phyloP scores from a whole-genome alignment of 2,113 vertebrate species.

The Pachycephala philippinensis region DNA sequence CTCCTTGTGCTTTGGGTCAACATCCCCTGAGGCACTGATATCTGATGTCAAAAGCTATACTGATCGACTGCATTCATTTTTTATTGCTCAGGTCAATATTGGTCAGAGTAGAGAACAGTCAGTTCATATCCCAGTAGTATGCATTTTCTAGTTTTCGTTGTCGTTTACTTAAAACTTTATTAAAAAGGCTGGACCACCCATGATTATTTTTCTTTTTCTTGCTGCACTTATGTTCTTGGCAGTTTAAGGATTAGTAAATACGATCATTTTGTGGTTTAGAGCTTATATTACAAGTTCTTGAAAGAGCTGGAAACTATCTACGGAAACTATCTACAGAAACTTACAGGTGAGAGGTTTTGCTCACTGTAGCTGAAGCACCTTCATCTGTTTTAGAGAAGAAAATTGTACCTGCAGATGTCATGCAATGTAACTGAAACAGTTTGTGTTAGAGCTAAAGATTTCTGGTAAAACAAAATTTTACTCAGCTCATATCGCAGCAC shows the following conservation, averaged over 20 bases:
- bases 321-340: neutral
- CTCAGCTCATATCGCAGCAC: neutral
- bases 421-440: neutral
- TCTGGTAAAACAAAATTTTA: neutral
- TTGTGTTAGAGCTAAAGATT: neutral
- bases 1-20: neutral
- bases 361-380: neutral
- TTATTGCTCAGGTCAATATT: neutral
- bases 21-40: neutral
- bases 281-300: neutral
- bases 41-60: neutral
- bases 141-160: neutral
- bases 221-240: neutral
- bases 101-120: neutral
- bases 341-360: neutral
- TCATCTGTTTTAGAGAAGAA: neutral
- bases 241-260: neutral
- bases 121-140: neutral
- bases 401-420: neutral
- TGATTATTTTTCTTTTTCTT: neutral
- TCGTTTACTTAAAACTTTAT: neutral
- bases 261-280: neutral
- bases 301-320: neutral
- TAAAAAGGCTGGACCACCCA: neutral
- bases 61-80: slow-evolving; percentile 15